Conservation (phyloP, 2,888 invertebrate species). For the Drosophila leonis region DNA sequence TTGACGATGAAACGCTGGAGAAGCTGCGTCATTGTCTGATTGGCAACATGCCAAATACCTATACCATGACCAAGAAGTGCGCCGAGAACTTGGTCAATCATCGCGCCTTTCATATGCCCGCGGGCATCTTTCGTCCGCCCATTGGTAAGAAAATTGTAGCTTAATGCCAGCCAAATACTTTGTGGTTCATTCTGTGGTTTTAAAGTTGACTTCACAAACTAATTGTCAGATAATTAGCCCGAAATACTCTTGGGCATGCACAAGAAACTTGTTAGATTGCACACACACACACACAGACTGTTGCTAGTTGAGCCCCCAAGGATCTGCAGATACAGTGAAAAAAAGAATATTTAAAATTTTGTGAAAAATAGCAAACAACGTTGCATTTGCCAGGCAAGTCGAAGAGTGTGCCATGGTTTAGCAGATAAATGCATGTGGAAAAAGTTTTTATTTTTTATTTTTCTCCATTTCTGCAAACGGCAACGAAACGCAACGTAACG, state of each 20-base stretch:
- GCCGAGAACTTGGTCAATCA: slow-evolving; percentile 85
- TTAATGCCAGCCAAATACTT: slow-evolving; percentile 31
- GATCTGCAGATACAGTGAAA: slow-evolving; percentile 37
- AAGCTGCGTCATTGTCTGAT: slow-evolving; percentile 84
- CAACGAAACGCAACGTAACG: slow-evolving; percentile 59
- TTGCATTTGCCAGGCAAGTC: slow-evolving; percentile 49
- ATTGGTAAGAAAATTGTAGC: slow-evolving; percentile 80
- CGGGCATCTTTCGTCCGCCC: slow-evolving; percentile 85
- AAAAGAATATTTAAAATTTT: slow-evolving; percentile 76
- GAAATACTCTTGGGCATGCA: slow-evolving; percentile 61
- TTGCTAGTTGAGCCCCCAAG: slow-evolving; percentile 37
- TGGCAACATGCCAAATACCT: slow-evolving; percentile 85
- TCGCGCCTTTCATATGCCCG: slow-evolving; percentile 84
- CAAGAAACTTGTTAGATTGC: slow-evolving; percentile 43
- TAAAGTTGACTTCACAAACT: slow-evolving; percentile 76
- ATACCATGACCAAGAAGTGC: slow-evolving; percentile 85
- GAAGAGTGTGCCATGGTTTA: slow-evolving; percentile 54
- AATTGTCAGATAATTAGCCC: slow-evolving; percentile 82
- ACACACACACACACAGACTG: neutral
- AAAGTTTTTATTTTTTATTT: slow-evolving; percentile 33
- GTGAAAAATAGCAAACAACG: slow-evolving; percentile 68
- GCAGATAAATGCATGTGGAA: slow-evolving; percentile 79
- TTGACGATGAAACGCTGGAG: slow-evolving; percentile 84
- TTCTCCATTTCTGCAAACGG: slow-evolving; percentile 29
- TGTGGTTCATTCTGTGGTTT: slow-evolving; percentile 53